Base-by-base conservation (phyloP, 2,113 vertebrate species). In the Mormoops blainvillei region DNA sequence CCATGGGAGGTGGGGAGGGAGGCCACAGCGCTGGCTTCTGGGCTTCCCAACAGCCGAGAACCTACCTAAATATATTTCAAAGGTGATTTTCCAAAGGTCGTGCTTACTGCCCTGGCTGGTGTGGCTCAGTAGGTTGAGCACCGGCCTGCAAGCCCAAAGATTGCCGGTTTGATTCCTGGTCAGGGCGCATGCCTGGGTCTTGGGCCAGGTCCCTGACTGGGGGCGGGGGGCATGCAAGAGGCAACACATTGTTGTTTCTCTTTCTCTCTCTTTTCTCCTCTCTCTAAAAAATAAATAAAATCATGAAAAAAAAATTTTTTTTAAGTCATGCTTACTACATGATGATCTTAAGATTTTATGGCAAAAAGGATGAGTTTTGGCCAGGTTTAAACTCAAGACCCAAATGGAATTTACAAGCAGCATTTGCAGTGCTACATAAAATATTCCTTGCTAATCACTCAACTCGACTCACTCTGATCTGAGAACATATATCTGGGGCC, bases 311-410 rank as follows among this genome's bases (percentile, higher is more conserved):
- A n/a, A 16, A 19, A 31, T n/a, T n/a, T n/a, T n/a, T n/a, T n/a
- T n/a, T n/a, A 92, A 88, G 71, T 73, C 63, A 18, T 48, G 48
- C 36, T 61, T 77, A 52, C 45, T 65, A 48, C 4, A 19, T 52
- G 11, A 28, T 82, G 26, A 80, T 52, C 36, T 63, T 61, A 77
- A 88, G 33, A 31, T 77, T 94, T 81, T 50, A 41, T 67, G 20
- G 45, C 28, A 41, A 52, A 65, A 76, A 58, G 48, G 48, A 58
- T 85, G 33, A 91, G 50, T 65, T 48, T 58, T 36, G 31, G 38
- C 65, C 52, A 87, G 28, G 28, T 91, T 82, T 9, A 31, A 65
- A 18, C 24, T 50, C 50, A 71, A 96, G 73, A 89, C 52, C 26
- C 70, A 58, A 48, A 63, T 65, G 85, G 67, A 74, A 15, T 38